Base-by-base conservation (phyloP, 64 coral and sea anemone species). In the Anthopleura sola region DNA sequence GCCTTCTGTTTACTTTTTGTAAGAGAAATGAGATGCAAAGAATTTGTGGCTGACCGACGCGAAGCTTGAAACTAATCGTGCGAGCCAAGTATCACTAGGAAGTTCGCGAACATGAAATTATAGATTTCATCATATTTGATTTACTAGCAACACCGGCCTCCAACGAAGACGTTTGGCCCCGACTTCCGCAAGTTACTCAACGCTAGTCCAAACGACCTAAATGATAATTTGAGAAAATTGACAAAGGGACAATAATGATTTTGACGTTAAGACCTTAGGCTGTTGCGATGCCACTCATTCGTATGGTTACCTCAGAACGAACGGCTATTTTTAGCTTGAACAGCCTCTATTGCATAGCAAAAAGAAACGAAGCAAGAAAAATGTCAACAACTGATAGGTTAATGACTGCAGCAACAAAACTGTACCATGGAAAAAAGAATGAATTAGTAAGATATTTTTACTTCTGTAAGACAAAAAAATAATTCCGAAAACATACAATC, bases 11-110 rank as follows among this genome's bases (percentile, higher is more conserved):
- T 83, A 60, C 82, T 56, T 83, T 48, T 56, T 24, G 82, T 36
- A 57, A 56, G 58, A 55, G 29, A 60, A 79, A 79, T 79, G 76
- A 79, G 76, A 79, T 79, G 76, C 76, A 48, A 48, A 79, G 76
- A 79, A 79, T 79, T 47, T 26, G 6, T 71, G 28, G 66, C 24
- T 71, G 26, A 71, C 66, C 28, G 66, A 71, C 66, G 5, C 0
- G n/a, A 23, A 36, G 8, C 29, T 34, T 32, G 23, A 71, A 71
- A n/a, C 28, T 33, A 71, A 31, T 71, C 58, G 58, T 15, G n/a
- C 50, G 66, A 71, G 29, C 66, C 12, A 18, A 32, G 66, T 5
- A 34, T 13, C 28, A 71, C 66, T 16, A 69, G 33, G 28, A 20
- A n/a, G n/a, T 71, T 71, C 34, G 66, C 9, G 20, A 68, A 28